A percentile compares a stretch with the other conserved stretches of the same genome.
These are phyloP conservation scores for Lethrus apterus DNA, from an alignment of 1,140 invertebrate species.

Conservation along the genomic window DNA sequence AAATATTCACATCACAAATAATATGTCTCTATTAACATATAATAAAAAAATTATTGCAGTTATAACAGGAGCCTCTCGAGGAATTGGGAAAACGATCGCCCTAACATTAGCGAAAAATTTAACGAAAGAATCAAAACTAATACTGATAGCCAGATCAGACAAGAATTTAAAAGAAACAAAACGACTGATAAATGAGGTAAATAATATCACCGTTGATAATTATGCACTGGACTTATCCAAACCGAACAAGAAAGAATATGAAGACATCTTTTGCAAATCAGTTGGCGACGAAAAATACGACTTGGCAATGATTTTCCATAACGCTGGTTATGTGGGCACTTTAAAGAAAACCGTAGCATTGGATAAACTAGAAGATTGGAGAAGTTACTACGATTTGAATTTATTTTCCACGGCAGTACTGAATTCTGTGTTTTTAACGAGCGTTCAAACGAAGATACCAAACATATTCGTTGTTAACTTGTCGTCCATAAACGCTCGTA, in stretches of 20 bases:
- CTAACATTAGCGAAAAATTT: constrained; percentile 53
- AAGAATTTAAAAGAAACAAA: constrained; percentile 58
- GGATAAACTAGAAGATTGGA: constrained; percentile 52
- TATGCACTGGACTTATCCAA: constrained; percentile 52
- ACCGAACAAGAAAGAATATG: constrained; percentile 43
- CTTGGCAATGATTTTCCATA: constrained; percentile 76
- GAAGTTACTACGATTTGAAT: constrained; percentile 70
- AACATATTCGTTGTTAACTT: constrained; percentile 73
- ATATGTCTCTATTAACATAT: no score
- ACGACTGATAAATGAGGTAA: constrained; percentile 44
- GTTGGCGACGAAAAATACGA: constrained; percentile 45
- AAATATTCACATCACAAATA: no score
- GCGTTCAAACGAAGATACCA: constrained; percentile 39
- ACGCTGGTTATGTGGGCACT: constrained; percentile 82
- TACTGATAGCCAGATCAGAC: constrained; percentile 69
- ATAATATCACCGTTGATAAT: constrained; percentile 46
- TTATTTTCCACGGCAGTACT: constrained; percentile 68
- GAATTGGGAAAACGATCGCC: constrained; percentile 75
- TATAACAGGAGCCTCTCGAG: constrained; percentile 81
- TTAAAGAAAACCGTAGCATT: constrained; percentile 55
- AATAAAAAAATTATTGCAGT: constrained; percentile 50
- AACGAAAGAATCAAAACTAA: constrained; percentile 50
- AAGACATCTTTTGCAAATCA: constrained; percentile 43
- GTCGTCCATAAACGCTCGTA: constrained; percentile 72
- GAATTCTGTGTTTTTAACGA: constrained; percentile 67